Base-by-base conservation (phyloP, 2,113 vertebrate genomes). In the Leucoraja erinaceus region DNA sequence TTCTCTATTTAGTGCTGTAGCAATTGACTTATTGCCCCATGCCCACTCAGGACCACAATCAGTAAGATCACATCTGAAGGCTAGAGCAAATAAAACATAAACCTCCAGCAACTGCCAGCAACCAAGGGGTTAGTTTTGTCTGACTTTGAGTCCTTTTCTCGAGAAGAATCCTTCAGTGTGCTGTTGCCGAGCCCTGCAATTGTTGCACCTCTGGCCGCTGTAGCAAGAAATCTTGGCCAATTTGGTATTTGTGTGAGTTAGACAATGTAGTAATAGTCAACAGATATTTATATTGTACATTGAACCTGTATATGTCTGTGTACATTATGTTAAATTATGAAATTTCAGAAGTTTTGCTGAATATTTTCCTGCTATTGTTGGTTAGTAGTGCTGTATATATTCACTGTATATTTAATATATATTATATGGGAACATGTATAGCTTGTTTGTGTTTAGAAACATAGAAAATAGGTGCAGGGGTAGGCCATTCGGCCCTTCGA, bases 241-340 rank as follows among this genome's bases (percentile, higher is more conserved):
- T 91, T 91, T 72, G 66, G 20, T 38, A 91, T 91, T 72, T 72
- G 16, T 91, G 88, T 47, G 88, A 91, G 31, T 88, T 94, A 95
- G 96, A 96, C 95, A 96, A 94, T 93, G 96, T 93, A 95, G 94
- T 93, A 94, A 95, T 95, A 95, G 95, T 94, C 96, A 63, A 88
- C 95, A 96, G 97, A 97, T 97, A 96, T 96, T 97, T 97, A 97
- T 96, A 96, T 96, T 95, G 96, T 98, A 97, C 97, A 98, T 97
- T 97, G 96, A 96, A 95, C 95, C 97, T 98, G 98, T 98, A 98
- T 96, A 97, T 96, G 96, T 97, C 93, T 95, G 97, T 99, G 98
- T 98, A 98, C 96, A 98, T 97, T 97, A 96, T 97, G 96, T 97
- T 96, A 96, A 97, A 97, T 96, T 96, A 97, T 95, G 95, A 96